Conservation (phyloP, 2,888 invertebrate species). For the Eulithis testata region DNA sequence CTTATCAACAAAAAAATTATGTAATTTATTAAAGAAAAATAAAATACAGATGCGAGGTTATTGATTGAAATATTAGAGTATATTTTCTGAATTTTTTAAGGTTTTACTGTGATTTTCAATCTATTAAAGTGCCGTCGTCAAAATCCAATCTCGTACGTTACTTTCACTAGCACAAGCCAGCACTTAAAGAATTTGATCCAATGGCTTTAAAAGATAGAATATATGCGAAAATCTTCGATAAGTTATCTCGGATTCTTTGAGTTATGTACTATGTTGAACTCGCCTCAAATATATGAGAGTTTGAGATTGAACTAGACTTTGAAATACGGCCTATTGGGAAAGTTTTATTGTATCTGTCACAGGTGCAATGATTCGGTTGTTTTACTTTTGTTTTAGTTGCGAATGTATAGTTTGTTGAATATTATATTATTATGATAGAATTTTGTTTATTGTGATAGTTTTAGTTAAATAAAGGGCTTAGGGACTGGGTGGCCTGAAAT, state of each 20-base stretch:
- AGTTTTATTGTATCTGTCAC: conserved; percentile 81
- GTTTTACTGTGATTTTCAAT: conserved; percentile 3
- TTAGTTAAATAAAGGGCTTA: no score
- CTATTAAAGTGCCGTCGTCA: conserved; percentile 14
- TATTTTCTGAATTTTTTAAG: no score
- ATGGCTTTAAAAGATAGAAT: conserved; percentile 59
- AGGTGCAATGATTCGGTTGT: conserved; percentile 70
- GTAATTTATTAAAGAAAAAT: no score
- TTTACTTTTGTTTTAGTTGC: conserved; percentile 63
- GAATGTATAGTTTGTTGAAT: conserved; percentile 28
- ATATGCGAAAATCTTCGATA: conserved; percentile 70
- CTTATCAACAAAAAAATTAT: no score
- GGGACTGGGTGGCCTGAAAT: no score
- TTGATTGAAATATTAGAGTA: no score
- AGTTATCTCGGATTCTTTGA: conserved; percentile 74
- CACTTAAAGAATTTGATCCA: conserved; percentile 30
- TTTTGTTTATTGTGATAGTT: no score
- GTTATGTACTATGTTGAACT: conserved; percentile 69
- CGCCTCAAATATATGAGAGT: conserved; percentile 78
- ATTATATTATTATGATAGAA: conserved; percentile 38
- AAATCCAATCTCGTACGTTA: conserved; percentile 4
- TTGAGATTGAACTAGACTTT: conserved; percentile 80
- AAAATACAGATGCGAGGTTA: no score
- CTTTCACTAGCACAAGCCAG: conserved; percentile 15
- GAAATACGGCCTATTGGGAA: conserved; percentile 82